Evolutionary conservation across 2,888 invertebrate species (phyloP), one percentile per base, ranked within the genome.

Genomic region (Morpho helenor): DNA sequence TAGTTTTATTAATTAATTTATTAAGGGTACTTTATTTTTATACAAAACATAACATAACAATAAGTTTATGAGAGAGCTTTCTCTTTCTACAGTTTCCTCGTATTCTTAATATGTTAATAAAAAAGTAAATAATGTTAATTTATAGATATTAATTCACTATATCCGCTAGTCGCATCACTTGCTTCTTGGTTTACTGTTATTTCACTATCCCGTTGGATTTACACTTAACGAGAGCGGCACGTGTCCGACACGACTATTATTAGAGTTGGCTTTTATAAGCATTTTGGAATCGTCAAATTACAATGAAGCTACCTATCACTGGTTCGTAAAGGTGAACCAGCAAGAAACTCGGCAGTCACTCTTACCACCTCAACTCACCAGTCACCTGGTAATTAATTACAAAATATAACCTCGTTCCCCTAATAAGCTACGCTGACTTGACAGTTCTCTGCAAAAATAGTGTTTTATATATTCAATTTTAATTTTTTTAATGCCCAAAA

Each of bases 101-200:
- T 52, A 52, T 52, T 57, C 57, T 52, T 40, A 8, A 46, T 53
- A 57, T 50, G 58, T 51, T 52, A 60, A 62, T 56, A n/a, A 43
- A 22, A 9, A 7, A 41, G 40, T 63, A 56, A 56, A 60, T 65
- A 61, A 63, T 63, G 63, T 16, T 57, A 63, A 65, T 65, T 41
- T 50, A 51, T 59, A 5, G 55, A 48, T 61, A 52, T 59, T 56
- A 57, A 56, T 59, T 46, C 48, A 52, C 52, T 46, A 46, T 40
- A 40, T 48, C 63, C 65, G 65, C 56, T 65, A 63, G 31, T 57
- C 62, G 57, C 49, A 44, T 49, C 51, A 22, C 39, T 46, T 16
- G 16, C 16, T 47, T 41, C 39, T 48, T 54, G 47, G 23, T 51
- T 41, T 57, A 65, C 62, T 59, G 64, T 62, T 65, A 65, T 43